These are phyloP conservation scores for Platyrinchus mystaceus DNA, from an alignment of 2,797 vertebrate genomes.

Conservation along the genomic window DNA sequence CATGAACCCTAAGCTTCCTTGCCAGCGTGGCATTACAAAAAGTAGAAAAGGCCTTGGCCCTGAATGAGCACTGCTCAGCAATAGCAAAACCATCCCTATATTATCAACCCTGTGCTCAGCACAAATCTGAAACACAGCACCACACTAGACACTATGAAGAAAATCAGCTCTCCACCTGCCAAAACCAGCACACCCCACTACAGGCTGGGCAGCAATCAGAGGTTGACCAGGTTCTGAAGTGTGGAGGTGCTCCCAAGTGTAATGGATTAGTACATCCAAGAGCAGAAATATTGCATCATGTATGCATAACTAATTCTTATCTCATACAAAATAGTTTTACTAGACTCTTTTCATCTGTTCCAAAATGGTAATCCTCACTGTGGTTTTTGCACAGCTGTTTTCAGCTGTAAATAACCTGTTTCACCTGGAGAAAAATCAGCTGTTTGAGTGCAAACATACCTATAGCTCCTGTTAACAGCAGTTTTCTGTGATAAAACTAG, in stretches of 20 bases:
- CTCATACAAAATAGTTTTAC: not conserved
- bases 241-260: not conserved
- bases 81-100: not conserved
- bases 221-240: not conserved
- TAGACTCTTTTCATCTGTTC: not conserved
- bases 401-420: not conserved
- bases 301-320: not conserved
- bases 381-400: not conserved
- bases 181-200: not conserved
- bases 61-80: not conserved
- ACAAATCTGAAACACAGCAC: not conserved
- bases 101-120: not conserved
- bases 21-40: not conserved
- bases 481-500: not conserved
- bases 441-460: not conserved
- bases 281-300: not conserved
- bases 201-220: not conserved
- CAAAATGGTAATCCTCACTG: not conserved
- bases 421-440: not conserved
- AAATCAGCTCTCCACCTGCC: not conserved
- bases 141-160: not conserved
- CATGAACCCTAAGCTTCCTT: not conserved
- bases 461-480: not conserved
- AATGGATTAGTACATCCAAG: not conserved
- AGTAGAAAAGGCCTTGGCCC: not conserved